Conservation (phyloP, 2,113 vertebrate genomes). For the Baryphthengus martii region DNA sequence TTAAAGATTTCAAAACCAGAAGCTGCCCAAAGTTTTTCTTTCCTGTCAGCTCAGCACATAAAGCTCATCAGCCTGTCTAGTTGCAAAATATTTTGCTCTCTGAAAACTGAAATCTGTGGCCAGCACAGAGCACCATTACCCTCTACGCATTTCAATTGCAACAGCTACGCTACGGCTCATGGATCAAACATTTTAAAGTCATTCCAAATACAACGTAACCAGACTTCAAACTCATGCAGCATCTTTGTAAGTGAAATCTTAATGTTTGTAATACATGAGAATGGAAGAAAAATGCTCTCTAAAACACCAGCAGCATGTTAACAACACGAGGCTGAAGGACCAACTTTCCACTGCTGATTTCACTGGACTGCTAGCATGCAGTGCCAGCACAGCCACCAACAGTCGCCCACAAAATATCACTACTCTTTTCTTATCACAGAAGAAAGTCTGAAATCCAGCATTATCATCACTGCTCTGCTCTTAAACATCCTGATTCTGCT, state of each 20-base stretch:
- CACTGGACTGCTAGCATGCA: accelerated
- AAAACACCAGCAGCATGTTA: neutral
- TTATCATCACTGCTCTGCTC: neutral
- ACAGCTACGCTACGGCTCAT: accelerated
- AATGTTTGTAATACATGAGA: neutral
- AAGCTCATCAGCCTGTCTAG: neutral
- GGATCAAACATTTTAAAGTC: neutral
- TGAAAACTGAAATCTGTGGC: neutral
- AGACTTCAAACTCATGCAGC: neutral
- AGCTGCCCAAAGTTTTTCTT: neutral
- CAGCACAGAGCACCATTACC: neutral
- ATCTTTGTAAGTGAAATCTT: neutral
- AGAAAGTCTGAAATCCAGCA: neutral
- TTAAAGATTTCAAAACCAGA: neutral
- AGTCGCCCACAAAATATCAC: neutral
- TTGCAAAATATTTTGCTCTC: neutral
- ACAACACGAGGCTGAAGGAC: neutral
- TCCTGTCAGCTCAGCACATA: neutral
- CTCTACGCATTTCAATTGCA: neutral
- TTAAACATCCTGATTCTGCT: neutral
- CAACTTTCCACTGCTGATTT: neutral
- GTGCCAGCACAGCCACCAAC: neutral
- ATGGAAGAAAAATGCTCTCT: neutral
- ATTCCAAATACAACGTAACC: neutral
- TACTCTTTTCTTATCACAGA: neutral